Base-by-base conservation (phyloP, 1,140 invertebrate species). In the Samia ricini region DNA sequence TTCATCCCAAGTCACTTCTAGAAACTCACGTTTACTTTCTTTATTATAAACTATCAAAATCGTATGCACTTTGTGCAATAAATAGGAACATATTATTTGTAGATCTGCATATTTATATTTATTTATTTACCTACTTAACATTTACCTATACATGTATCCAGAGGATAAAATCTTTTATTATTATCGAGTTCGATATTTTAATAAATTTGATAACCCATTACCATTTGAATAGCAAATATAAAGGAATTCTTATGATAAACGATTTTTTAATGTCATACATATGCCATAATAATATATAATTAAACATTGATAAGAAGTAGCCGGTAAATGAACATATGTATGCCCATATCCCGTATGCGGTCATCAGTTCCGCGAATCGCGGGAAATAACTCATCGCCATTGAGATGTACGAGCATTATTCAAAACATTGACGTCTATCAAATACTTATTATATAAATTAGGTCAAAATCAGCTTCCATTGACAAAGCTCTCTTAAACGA, bases 391-490 rank as follows among this genome's bases (percentile, higher is more conserved):
- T 61, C 59, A 42, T 49, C 36, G 21, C 52, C 56, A 59, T 26
- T 22, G 48, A 6, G 36, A 57, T 57, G 20, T 29, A 29, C 61
- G 52, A 49, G 48, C 58, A 66, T 57, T 57, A 74, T 66, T 68
- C 33, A 68, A 26, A 74, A 24, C 52, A 60, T 20, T 10, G 62
- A 22, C 51, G 52, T 59, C 36, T 61, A 72, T 69, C 63, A 69
- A 68, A 68, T 63, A 36, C 18, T 56, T 61, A 24, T 63, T 72
- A 89, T 63, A 21, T 63, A 72, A 89, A 85, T 72, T 89, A 77
- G 87, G 87, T 89, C 84, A 89, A 89, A 89, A 89, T 81, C 85
- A 85, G 72, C 79, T 72, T 80, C 82, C 83, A 88, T 84, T 85
- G 74, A 87, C 83, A 81, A 87, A 88, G 83, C 80, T 88, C 73